Base-by-base conservation (phyloP, 2,888 invertebrate species). In the Drosophila birchii region DNA sequence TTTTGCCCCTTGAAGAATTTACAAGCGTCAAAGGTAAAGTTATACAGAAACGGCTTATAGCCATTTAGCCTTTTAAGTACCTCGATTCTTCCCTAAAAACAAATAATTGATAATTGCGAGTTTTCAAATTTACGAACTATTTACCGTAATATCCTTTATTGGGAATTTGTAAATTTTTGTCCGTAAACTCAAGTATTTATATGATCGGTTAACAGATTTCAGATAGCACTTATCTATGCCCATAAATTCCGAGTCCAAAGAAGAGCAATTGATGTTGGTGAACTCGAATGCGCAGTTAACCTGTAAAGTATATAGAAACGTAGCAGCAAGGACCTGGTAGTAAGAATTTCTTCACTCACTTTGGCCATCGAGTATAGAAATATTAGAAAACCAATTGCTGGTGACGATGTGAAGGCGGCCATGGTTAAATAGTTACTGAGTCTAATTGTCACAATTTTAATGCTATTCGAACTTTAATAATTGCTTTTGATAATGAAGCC, bases 41-140 rank as follows among this genome's bases (percentile, higher is more conserved):
- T 62, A 14, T 16, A 62, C 1, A 59, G 6, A 59, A 62, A 62
- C 1, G 62, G 62, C 5, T 59, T 59, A 7, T 62, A 62, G 6
- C 59, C 62, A 59, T 18, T 62, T 0, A 62, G n/a, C 14, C 45
- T 29, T n/a, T 59, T 45, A 0, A 59, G n/a, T 12, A 47, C 23
- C n/a, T 45, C 3, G 1, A 59, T 2, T 16, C 11, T 38, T 6
- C 58, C n/a, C 62, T 59, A 5, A 9, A 34, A 9, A 9, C 16
- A 23, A 8, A 11, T 20, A 7, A 7, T 12, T 51, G 12, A 12
- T 18, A 7, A 3, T 4, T 29, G 14, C 1, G 38, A 39, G 32
- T 8, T 16, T 18, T 16, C 2, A 18, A 43, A 18, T 12, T 14
- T 6, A 11, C 11, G 5, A 7, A 18, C 3, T 12, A 1, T 18